These are phyloP conservation scores for Bursaphelenchus mucronatus DNA, from an alignment of 1,140 invertebrate genomes.

Conservation along the genomic window DNA sequence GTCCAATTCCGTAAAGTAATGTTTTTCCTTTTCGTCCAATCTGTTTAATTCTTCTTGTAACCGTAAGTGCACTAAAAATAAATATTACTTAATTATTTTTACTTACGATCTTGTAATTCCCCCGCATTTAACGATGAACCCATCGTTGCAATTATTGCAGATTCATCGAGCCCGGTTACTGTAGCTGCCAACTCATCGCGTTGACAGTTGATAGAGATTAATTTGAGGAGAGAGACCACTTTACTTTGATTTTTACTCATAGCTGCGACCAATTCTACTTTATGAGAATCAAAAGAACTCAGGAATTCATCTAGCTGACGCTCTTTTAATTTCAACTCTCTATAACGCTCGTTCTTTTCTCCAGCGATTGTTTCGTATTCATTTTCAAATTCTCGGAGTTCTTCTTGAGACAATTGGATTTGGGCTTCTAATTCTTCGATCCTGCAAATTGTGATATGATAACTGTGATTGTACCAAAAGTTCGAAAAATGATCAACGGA, in stretches of 20 bases:
- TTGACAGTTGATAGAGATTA: slow-evolving; percentile 23
- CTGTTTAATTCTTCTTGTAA: slow-evolving; percentile 21
- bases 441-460: not conserved
- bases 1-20: slow-evolving; percentile 6
- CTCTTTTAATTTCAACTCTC: slow-evolving; percentile 25
- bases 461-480: too few relatives aligned
- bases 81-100: not conserved
- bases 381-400: slow-evolving; percentile 26
- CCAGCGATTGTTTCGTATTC: slow-evolving; percentile 20
- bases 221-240: slow-evolving; percentile 7
- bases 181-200: not conserved
- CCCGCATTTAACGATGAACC: not conserved
- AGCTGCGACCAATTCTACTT: slow-evolving; percentile 1
- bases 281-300: slow-evolving; percentile 15
- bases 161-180: slow-evolving; percentile 12
- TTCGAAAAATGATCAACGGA: too few relatives aligned
- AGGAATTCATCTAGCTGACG: slow-evolving; percentile 29
- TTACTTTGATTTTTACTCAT: slow-evolving; percentile 3
- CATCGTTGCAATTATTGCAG: not conserved
- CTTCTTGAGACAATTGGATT: slow-evolving; percentile 17
- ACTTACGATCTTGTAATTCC: slow-evolving; percentile 12
- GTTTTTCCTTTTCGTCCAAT: slow-evolving; percentile 13
- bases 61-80: not conserved
- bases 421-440: slow-evolving; percentile 11
- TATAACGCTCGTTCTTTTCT: slow-evolving; percentile 29